These are phyloP conservation scores for Microcebus murinus DNA, from an alignment of 2,113 vertebrate species.

Conservation along the genomic window DNA sequence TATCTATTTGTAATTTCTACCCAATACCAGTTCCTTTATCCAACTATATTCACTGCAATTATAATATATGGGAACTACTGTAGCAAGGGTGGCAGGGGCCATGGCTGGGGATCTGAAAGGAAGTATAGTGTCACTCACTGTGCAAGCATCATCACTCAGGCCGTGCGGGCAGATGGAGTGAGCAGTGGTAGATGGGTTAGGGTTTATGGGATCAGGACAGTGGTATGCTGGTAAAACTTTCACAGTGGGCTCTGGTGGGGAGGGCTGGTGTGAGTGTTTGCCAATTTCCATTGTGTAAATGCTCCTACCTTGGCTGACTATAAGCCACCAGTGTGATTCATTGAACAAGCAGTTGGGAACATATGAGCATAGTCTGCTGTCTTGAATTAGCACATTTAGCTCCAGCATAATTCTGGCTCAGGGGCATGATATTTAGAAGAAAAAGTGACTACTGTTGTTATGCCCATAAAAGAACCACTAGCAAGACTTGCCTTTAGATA, in stretches of 20 bases:
- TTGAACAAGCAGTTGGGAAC: background rate
- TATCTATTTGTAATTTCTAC: background rate
- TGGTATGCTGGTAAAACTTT: background rate
- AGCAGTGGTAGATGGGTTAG: background rate
- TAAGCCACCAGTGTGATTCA: background rate
- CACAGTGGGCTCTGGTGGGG: accelerated
- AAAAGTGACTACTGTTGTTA: background rate
- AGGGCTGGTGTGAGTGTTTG: background rate
- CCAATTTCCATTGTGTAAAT: background rate
- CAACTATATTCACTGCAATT: background rate
- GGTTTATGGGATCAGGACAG: no score
- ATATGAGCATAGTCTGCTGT: background rate
- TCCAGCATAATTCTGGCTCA: background rate
- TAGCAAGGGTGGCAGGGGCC: background rate
- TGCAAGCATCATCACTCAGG: background rate
- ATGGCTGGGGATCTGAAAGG: background rate
- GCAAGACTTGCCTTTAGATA: background rate
- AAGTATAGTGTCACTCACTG: no score
- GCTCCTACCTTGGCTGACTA: background rate
- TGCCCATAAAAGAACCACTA: background rate
- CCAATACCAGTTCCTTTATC: background rate
- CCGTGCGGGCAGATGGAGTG: background rate
- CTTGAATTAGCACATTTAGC: background rate
- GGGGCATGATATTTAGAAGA: background rate
- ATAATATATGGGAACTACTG: no score